Evolutionary conservation across 1,140 invertebrate genomes (phyloP).

Genomic region (Neodiprion virginianus): DNA sequence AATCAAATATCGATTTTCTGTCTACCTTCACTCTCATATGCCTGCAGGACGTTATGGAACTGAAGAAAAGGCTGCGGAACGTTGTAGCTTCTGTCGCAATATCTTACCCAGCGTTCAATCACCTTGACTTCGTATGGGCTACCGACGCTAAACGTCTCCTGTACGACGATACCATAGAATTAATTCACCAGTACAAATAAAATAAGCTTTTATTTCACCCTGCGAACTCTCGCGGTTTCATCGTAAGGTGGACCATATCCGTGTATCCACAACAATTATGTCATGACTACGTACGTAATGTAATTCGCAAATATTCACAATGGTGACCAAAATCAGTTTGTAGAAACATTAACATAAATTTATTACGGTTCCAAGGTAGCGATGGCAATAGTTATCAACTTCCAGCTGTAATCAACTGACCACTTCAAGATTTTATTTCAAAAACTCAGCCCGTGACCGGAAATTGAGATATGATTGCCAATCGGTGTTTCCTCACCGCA

Average conservation of each 20-base stretch:
- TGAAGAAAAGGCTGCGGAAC: conserved; percentile 38
- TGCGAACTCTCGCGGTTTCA: conserved; percentile 12
- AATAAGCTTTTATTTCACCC: neutral
- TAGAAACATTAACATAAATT: no score
- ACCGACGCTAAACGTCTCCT: conserved; percentile 42
- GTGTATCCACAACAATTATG: conserved; percentile 10
- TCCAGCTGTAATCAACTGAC: no score
- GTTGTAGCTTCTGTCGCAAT: conserved; percentile 35
- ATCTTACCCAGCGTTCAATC: conserved; percentile 45
- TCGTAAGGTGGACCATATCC: conserved; percentile 20
- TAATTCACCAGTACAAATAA: conserved; percentile 20
- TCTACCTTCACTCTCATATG: conserved; percentile 72
- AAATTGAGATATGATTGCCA: no score
- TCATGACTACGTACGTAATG: conserved; percentile 2
- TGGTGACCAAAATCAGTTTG: no score
- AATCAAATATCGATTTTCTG: conserved; percentile 61
- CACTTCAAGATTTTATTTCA: no score
- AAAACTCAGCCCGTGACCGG: no score
- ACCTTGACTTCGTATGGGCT: conserved; percentile 52
- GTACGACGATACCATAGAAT: conserved; percentile 38
- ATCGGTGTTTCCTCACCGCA: no score
- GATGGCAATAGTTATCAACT: no score
- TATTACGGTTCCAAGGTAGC: no score
- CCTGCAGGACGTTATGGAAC: conserved; percentile 34
- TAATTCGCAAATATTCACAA: neutral